phyloP scores from a whole-genome alignment of 2,113 vertebrate genomes.

The Ornithorhynchus anatinus region DNA sequence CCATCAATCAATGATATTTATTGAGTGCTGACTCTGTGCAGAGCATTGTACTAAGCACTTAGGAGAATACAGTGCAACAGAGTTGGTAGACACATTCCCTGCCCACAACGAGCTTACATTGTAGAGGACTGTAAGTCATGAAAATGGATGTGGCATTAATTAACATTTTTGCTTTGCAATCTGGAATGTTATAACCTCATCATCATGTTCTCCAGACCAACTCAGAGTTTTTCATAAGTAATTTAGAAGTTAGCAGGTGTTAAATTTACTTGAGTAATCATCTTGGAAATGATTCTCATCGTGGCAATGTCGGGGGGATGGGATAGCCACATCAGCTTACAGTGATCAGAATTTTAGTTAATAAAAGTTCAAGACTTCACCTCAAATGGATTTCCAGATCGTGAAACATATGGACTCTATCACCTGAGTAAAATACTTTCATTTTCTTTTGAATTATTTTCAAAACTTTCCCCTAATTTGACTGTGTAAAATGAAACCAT shows the following conservation, averaged over 20 bases:
- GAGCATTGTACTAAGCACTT: too few relatives aligned
- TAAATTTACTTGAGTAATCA: conserved; percentile 39
- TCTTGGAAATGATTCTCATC: conserved; percentile 37
- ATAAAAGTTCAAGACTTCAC: conserved; percentile 37
- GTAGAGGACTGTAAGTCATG: too few relatives aligned
- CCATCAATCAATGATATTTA: too few relatives aligned
- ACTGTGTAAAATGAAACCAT: conserved; percentile 60
- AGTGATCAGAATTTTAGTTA: conserved; percentile 56
- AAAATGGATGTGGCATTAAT: too few relatives aligned
- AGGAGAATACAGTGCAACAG: too few relatives aligned
- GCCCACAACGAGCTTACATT: too few relatives aligned
- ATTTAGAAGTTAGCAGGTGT: conserved; percentile 48
- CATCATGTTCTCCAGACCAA: conserved; percentile 15
- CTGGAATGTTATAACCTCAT: background rate
- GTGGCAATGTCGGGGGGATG: background rate
- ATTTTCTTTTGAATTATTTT: conserved; percentile 58
- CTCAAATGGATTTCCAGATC: conserved; percentile 50
- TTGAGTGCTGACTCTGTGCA: too few relatives aligned
- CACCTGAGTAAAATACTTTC: conserved; percentile 57
- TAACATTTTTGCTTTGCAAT: conserved; percentile 42
- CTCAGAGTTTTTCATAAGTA: conserved; percentile 18
- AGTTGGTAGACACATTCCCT: too few relatives aligned
- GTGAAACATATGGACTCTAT: conserved; percentile 61
- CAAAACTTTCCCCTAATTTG: conserved; percentile 47
- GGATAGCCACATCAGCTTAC: conserved; percentile 51